phyloP scores from a whole-genome alignment of 2,888 invertebrate species.

The Psococerastis gibbosa region DNA sequence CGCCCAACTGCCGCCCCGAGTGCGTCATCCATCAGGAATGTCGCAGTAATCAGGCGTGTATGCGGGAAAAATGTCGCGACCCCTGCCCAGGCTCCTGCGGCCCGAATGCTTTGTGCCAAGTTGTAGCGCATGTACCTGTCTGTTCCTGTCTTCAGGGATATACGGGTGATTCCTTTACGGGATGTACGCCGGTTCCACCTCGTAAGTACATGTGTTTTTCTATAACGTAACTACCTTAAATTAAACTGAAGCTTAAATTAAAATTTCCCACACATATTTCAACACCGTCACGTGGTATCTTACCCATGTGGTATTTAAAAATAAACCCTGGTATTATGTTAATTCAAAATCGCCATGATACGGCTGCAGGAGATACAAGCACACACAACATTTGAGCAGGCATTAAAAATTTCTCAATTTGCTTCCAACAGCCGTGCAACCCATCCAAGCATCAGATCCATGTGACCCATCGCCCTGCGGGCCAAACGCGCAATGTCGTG shows the following conservation, averaged over 20 bases:
- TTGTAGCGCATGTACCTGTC: constrained; percentile 19
- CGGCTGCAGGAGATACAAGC: too few species aligned
- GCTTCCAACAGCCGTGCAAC: constrained; percentile 19
- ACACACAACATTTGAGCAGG: too few species aligned
- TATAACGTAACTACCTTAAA: too few species aligned
- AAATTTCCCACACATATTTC: too few species aligned
- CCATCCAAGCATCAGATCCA: constrained; percentile 28
- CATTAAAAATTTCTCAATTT: neutral
- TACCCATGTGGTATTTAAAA: too few species aligned
- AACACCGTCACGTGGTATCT: too few species aligned
- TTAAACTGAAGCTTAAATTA: too few species aligned
- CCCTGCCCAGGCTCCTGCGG: constrained; percentile 20
- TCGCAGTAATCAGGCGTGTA: constrained; percentile 17
- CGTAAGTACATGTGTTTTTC: too few species aligned
- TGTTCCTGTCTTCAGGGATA: constrained; percentile 18
- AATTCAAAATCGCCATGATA: too few species aligned
- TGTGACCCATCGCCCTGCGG: constrained; percentile 53
- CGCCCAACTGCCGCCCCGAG: constrained; percentile 19
- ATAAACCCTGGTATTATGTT: too few species aligned
- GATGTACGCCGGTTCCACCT: constrained; percentile 16
- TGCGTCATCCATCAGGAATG: constrained; percentile 20
- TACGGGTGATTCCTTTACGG: constrained; percentile 19
- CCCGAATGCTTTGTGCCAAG: constrained; percentile 17
- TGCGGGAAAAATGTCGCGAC: constrained; percentile 18
- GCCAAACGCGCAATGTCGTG: constrained; percentile 39